Percentiles rank a stretch among this genome's conserved stretches.
Evolutionary conservation across 2,888 invertebrate species (phyloP).

Genomic region (Sicus ferrugineus): DNA sequence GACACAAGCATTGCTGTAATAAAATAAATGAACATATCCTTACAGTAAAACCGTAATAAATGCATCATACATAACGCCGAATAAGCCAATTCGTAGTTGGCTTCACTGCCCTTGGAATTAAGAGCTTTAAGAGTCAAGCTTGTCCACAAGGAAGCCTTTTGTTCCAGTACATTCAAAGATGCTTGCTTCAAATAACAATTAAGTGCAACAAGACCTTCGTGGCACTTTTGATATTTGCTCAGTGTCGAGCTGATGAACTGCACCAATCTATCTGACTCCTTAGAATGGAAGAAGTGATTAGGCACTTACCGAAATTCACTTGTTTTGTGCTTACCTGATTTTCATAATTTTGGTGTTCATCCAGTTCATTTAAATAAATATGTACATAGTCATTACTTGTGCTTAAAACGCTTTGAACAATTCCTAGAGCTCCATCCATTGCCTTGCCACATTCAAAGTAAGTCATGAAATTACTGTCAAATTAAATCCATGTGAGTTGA

Average conservation of each 20-base stretch:
- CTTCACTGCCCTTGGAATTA: conserved; percentile 42
- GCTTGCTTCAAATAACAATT: conserved; percentile 47
- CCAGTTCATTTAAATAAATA: conserved; percentile 46
- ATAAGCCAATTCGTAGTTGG: conserved; percentile 41
- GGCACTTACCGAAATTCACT: not conserved
- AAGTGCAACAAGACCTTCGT: conserved; percentile 46
- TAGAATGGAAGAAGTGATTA: conserved; percentile 11
- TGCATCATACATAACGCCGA: conserved; percentile 41
- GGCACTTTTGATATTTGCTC: conserved; percentile 43
- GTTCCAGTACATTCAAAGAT: conserved; percentile 46
- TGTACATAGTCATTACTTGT: conserved; percentile 42
- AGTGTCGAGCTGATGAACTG: conserved; percentile 49
- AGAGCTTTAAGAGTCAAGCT: conserved; percentile 49
- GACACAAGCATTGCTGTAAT: conserved; percentile 39
- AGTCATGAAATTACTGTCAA: not conserved
- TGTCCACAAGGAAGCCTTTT: conserved; percentile 49
- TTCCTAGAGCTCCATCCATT: conserved; percentile 49
- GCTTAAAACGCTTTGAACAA: conserved; percentile 46
- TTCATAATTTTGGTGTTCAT: conserved; percentile 50
- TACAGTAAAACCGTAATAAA: no score
- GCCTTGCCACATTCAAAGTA: no score
- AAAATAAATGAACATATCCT: not conserved
- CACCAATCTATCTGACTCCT: conserved; percentile 39
- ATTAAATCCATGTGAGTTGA: not conserved
- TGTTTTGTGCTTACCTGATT: conserved; percentile 42